Conservation (phyloP, 2,888 invertebrate genomes). For the Tortrix viridana region DNA sequence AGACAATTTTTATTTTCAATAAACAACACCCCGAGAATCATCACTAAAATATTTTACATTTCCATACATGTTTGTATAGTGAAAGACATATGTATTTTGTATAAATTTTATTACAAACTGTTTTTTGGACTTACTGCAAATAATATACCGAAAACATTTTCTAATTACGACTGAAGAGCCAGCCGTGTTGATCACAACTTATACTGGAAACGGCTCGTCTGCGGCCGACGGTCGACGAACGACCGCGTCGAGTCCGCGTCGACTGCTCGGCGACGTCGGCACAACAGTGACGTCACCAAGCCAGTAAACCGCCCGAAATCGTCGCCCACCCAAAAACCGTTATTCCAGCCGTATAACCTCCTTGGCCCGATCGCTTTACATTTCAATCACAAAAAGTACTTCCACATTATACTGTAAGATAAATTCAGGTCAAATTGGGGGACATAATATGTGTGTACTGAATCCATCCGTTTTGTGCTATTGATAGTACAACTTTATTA, state of each 20-base stretch:
- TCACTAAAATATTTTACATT: background rate
- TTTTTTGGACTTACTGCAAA: constrained; percentile 79
- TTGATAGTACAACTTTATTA: constrained; percentile 4
- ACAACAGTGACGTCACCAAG: too few species aligned
- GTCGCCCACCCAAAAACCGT: background rate
- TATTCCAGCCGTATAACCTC: constrained; percentile 9
- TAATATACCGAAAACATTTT: constrained; percentile 75
- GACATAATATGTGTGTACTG: constrained; percentile 16
- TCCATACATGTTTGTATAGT: constrained; percentile 42
- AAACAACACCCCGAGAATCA: background rate
- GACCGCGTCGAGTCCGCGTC: background rate
- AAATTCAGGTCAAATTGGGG: constrained; percentile 2
- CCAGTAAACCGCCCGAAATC: too few species aligned
- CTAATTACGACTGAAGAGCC: constrained; percentile 67
- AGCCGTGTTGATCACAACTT: constrained; percentile 66
- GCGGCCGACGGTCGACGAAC: constrained; percentile 18
- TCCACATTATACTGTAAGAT: constrained; percentile 20
- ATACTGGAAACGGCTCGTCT: constrained; percentile 65
- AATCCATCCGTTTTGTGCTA: constrained; percentile 32
- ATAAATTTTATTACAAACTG: constrained; percentile 83
- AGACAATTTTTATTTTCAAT: constrained; percentile 31
- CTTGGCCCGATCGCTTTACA: constrained; percentile 8
- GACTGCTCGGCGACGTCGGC: too few species aligned
- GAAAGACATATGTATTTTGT: constrained; percentile 62
- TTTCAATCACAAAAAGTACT: constrained; percentile 27